phyloP scores from a whole-genome alignment of 1,140 invertebrate species.

The Zaprionus ornatus region DNA sequence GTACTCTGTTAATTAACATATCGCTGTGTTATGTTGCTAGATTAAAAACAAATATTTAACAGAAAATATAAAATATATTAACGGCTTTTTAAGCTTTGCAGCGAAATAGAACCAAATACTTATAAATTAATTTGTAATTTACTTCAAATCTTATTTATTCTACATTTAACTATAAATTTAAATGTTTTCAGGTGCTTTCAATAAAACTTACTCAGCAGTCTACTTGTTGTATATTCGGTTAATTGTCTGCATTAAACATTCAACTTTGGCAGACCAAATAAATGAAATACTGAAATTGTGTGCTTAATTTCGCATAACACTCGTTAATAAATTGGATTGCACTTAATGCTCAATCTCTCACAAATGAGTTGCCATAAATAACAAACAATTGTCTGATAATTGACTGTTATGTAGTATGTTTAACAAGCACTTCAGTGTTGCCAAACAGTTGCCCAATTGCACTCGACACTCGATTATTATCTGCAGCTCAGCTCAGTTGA shows the following conservation, averaged over 20 bases:
- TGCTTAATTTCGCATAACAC: not conserved
- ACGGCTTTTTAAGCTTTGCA: no score
- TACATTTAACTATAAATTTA: not conserved
- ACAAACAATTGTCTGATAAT: conserved; percentile 18
- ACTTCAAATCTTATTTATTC: no score
- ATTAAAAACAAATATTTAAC: not conserved
- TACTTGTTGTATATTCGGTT: not conserved
- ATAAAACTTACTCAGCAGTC: not conserved
- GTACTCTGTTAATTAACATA: not conserved
- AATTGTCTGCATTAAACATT: not conserved
- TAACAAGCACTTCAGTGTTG: not conserved
- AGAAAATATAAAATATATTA: no score
- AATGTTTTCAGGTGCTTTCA: not conserved
- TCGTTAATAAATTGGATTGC: not conserved
- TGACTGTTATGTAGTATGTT: conserved; percentile 5
- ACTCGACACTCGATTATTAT: conserved; percentile 18
- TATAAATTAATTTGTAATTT: no score
- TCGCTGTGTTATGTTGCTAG: not conserved
- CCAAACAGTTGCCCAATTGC: conserved; percentile 7
- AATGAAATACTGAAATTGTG: not conserved
- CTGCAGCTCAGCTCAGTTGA: conserved; percentile 1
- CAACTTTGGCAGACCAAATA: not conserved
- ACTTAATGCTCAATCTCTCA: not conserved
- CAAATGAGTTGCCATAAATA: conserved; percentile 17
- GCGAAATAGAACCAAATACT: no score